Percentiles rank a stretch among this genome's conserved stretches.
Conservation (phyloP, 2,113 vertebrate species). For the Phaethornis superciliosus region DNA sequence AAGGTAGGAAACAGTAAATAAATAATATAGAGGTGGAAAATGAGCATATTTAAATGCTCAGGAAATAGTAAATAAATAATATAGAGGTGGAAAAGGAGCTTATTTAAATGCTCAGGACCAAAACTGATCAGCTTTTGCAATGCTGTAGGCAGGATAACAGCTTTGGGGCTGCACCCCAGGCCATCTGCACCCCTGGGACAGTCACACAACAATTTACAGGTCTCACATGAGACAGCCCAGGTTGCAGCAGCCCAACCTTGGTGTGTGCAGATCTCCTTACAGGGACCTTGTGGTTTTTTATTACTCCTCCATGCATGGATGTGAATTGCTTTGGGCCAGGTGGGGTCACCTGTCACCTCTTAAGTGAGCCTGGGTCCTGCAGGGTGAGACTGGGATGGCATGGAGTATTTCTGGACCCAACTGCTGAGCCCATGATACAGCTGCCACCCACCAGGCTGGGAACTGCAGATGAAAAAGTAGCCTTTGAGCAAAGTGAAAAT, state of each 20-base stretch:
- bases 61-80: not conserved
- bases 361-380: not conserved
- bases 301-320: not conserved
- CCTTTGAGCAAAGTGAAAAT: slow-evolving; percentile 51
- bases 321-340: not conserved
- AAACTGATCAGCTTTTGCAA: not conserved
- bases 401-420: not conserved
- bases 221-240: not conserved
- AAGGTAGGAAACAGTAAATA: not conserved
- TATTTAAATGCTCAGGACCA: not conserved
- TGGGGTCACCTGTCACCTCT: not conserved
- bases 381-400: not conserved
- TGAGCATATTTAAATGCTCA: not conserved
- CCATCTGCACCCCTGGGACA: not conserved
- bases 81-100: too few relatives aligned
- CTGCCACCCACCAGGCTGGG: slow-evolving; percentile 17
- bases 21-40: too few relatives aligned
- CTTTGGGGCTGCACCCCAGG: not conserved
- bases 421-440: not conserved
- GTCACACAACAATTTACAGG: too few relatives aligned
- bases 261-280: not conserved
- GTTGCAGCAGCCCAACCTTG: not conserved
- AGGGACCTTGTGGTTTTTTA: fast-evolving
- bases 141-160: not conserved
- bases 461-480: slow-evolving; percentile 17